Evolutionary conservation across 2,113 vertebrate genomes (phyloP).

Genomic region (Chionis minor): DNA sequence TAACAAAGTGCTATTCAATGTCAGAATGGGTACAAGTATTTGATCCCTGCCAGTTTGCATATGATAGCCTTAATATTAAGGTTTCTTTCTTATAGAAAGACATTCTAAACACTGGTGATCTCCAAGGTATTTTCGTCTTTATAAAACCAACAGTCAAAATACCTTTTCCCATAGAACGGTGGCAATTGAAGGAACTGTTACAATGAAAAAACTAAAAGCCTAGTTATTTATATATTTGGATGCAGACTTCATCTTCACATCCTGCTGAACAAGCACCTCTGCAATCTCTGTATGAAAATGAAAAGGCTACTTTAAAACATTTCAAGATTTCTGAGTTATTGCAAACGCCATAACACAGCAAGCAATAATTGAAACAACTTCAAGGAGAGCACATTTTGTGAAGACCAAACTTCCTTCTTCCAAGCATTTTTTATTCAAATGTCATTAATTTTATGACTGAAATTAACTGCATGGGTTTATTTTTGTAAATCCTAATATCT

Average conservation of each 20-base stretch:
- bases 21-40: not conserved
- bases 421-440: constrained; percentile 1
- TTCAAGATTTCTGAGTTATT: constrained; percentile 21
- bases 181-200: not conserved
- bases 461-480: not conserved
- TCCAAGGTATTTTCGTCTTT: not conserved
- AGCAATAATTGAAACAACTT: constrained; percentile 47
- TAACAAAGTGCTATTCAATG: not conserved
- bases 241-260: not conserved
- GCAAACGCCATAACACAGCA: constrained; percentile 3
- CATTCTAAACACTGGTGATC: not conserved
- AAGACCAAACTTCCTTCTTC: not conserved
- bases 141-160: not conserved
- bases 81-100: not conserved
- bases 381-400: not conserved
- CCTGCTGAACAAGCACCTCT: constrained; percentile 33
- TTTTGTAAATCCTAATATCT: not conserved
- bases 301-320: constrained; percentile 32
- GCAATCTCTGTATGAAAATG: constrained; percentile 17
- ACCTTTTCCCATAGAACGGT: not conserved
- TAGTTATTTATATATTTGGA: constrained; percentile 6
- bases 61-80: not conserved
- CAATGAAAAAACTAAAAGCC: not conserved
- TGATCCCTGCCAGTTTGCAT: not conserved
- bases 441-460: not conserved